A percentile compares a stretch with the other conserved stretches of the same genome.
Evolutionary conservation across 2,113 vertebrate species (phyloP).

Genomic region (Megaceryle torquata): DNA sequence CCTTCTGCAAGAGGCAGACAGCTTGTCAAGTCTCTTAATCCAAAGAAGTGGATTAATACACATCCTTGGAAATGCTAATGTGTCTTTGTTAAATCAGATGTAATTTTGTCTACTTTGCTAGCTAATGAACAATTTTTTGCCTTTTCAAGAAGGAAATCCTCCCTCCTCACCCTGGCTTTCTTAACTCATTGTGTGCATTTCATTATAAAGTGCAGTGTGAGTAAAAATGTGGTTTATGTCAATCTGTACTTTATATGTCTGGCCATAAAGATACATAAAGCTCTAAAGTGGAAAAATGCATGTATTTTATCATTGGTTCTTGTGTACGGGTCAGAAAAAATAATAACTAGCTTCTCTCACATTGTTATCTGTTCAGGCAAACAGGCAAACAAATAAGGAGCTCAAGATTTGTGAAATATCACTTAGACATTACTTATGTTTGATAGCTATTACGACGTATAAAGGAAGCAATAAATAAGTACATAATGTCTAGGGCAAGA

Average conservation of each 20-base stretch:
- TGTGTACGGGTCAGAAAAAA: neutral
- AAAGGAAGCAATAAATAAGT: too few species aligned
- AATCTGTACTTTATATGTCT: neutral
- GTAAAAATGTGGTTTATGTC: neutral
- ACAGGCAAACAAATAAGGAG: too few species aligned
- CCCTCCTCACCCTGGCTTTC: neutral
- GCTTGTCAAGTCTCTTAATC: neutral
- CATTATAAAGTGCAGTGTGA: neutral
- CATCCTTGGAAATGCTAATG: neutral
- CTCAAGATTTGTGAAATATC: too few species aligned
- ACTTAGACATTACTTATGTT: too few species aligned
- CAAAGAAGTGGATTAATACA: neutral
- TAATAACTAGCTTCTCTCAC: neutral
- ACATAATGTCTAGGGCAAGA: too few species aligned
- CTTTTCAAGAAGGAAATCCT: neutral
- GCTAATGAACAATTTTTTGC: neutral
- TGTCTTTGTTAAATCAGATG: neutral
- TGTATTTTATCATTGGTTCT: neutral
- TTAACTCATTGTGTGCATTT: neutral
- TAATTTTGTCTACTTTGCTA: neutral
- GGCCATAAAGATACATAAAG: neutral
- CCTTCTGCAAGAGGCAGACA: neutral
- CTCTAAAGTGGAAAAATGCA: neutral
- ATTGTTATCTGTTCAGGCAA: neutral
- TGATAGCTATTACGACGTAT: too few species aligned